Evolutionary conservation across 2,113 vertebrate species (phyloP).

Genomic region (Mesembrinibis cayennensis): DNA sequence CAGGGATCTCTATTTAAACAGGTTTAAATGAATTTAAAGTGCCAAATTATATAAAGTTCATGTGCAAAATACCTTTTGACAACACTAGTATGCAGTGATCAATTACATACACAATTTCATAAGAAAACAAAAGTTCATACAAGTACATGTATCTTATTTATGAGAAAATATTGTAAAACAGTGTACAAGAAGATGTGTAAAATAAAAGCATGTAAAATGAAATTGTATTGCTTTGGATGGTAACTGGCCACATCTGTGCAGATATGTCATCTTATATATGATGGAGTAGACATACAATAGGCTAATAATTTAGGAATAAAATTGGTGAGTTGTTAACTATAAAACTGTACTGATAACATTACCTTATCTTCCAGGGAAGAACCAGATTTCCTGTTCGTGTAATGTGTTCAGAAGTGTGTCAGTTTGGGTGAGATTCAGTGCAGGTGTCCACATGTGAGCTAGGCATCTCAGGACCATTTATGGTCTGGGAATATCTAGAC

Average conservation of each 20-base stretch:
- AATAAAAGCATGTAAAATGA: neutral
- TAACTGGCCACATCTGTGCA: neutral
- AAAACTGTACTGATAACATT: neutral
- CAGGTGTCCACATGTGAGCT: neutral
- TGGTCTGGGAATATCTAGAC: neutral
- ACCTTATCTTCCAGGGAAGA: neutral
- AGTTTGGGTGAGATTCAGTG: neutral
- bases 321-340: too few species aligned
- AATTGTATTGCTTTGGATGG: neutral
- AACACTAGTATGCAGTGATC: neutral
- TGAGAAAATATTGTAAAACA: neutral
- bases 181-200: neutral
- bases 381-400: neutral
- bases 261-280: neutral
- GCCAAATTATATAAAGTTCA: neutral
- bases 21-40: neutral
- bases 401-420: neutral
- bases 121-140: neutral
- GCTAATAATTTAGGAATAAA: neutral
- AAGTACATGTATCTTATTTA: neutral
- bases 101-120: neutral
- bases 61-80: neutral
- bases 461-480: neutral
- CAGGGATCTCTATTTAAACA: neutral
- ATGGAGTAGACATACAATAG: neutral